A percentile compares a stretch with the other conserved stretches of the same genome.
Conservation (phyloP, 23 tunicate species). For the Ciona savignyi region DNA sequence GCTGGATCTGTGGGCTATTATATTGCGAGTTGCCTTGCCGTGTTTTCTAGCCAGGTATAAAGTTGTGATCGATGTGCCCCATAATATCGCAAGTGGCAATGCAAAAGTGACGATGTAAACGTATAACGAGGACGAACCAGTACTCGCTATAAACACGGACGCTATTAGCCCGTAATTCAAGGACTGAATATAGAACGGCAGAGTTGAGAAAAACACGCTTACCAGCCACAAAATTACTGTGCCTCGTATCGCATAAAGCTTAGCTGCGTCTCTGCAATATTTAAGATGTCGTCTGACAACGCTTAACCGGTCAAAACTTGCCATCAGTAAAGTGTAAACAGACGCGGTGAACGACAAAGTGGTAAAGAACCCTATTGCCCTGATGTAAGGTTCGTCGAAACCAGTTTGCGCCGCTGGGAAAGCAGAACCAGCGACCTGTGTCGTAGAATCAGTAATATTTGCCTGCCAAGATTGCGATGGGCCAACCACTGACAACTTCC, state of each 20-base stretch:
- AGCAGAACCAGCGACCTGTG: no score
- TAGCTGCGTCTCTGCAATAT: slow-evolving; percentile 6
- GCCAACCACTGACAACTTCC: no score
- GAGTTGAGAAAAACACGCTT: neutral
- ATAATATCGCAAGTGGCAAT: neutral
- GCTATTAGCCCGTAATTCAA: neutral
- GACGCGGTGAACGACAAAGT: neutral
- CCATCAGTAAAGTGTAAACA: neutral
- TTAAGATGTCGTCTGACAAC: neutral
- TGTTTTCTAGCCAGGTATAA: neutral
- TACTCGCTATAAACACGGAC: neutral
- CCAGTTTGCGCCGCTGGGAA: no score
- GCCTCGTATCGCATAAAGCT: neutral
- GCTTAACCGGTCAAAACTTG: slow-evolving; percentile 1
- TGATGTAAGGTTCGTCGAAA: no score
- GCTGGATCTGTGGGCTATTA: neutral
- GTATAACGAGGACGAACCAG: neutral
- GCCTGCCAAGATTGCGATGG: no score
- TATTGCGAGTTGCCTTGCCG: slow-evolving; percentile 4
- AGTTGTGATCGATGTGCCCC: neutral
- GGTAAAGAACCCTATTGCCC: neutral
- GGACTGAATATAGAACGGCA: neutral
- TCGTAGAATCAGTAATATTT: no score
- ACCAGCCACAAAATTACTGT: slow-evolving; percentile 1
- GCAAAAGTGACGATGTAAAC: neutral